These are phyloP conservation scores for Antechinus flavipes DNA, from an alignment of 2,113 vertebrate species.

Conservation along the genomic window DNA sequence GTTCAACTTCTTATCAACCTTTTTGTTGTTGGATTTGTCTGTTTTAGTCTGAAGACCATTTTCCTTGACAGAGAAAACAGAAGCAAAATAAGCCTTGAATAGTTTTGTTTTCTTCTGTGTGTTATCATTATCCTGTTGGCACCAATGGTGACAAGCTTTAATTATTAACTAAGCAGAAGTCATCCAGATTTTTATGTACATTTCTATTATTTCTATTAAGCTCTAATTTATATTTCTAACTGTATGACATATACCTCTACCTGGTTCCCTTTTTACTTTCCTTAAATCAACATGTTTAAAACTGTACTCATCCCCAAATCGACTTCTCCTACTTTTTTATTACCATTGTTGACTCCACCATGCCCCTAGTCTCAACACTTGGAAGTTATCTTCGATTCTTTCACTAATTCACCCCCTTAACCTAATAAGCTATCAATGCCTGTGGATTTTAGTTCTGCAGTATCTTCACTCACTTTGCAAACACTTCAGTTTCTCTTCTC, in stretches of 20 bases:
- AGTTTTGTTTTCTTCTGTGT: background rate
- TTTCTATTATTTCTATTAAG: background rate
- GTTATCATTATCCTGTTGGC: background rate
- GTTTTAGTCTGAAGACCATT: background rate
- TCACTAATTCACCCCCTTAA: background rate
- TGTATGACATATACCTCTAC: background rate
- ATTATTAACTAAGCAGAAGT: background rate
- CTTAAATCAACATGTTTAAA: background rate
- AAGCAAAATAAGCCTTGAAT: background rate
- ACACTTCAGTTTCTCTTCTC: background rate
- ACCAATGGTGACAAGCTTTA: background rate
- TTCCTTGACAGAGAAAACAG: background rate
- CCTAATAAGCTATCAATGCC: background rate
- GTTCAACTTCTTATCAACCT: background rate
- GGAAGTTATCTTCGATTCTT: background rate
- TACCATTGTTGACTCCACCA: background rate
- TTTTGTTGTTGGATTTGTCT: background rate
- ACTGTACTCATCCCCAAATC: background rate
- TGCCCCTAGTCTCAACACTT: background rate
- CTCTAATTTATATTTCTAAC: background rate
- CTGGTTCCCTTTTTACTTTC: background rate
- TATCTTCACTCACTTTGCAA: background rate
- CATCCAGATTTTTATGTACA: background rate
- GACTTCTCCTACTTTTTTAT: background rate
- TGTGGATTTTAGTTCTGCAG: background rate